Evolutionary conservation across 2,888 invertebrate genomes (phyloP).

Genomic region (Pyrrhosoma nymphula): DNA sequence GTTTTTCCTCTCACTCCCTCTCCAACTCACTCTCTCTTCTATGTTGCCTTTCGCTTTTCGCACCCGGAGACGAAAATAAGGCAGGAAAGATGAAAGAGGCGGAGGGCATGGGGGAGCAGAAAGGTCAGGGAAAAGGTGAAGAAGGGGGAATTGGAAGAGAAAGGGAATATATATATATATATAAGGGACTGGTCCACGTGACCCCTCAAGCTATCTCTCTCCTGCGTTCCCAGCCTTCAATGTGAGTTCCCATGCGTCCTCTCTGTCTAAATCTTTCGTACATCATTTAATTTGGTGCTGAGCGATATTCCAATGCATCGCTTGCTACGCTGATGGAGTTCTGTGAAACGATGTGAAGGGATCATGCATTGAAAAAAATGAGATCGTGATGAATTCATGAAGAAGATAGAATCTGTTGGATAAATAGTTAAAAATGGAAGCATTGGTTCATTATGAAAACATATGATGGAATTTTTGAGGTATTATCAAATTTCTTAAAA

Average conservation of each 20-base stretch:
- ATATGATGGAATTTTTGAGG: no score
- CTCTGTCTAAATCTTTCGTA: not conserved
- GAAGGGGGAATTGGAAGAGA: not conserved
- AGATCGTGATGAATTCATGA: no score
- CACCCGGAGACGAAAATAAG: not conserved
- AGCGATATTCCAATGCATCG: not conserved
- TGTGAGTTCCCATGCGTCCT: not conserved
- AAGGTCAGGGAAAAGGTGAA: not conserved
- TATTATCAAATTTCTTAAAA: no score
- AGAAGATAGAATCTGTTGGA: no score
- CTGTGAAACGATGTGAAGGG: no score
- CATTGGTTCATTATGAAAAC: no score
- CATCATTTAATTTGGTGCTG: not conserved
- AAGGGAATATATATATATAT: not conserved
- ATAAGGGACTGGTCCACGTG: not conserved
- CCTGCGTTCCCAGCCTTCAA: not conserved
- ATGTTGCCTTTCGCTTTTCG: not conserved
- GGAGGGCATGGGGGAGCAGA: not conserved
- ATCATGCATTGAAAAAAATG: no score
- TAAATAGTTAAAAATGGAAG: no score
- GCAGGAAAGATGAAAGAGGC: not conserved
- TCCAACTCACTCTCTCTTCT: not conserved
- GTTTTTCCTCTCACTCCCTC: not conserved
- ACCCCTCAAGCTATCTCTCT: not conserved
- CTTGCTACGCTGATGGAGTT: not conserved